These are phyloP conservation scores for Dolichallabes microphthalmus DNA, from an alignment of 2,113 vertebrate species.

Conservation along the genomic window DNA sequence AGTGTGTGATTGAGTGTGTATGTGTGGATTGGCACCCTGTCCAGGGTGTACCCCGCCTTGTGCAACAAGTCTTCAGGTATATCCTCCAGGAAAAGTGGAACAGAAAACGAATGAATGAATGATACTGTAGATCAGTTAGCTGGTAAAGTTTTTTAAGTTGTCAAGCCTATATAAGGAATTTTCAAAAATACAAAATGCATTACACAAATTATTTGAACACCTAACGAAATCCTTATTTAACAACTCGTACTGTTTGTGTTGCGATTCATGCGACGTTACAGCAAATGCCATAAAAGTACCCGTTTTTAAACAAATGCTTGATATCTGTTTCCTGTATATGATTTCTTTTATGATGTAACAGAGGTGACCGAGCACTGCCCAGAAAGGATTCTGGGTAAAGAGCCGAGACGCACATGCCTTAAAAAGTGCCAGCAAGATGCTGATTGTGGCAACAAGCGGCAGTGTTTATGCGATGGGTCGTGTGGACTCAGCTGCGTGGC, in stretches of 20 bases:
- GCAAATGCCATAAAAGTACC: background rate
- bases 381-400: slow-evolving; percentile 68
- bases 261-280: too few relatives aligned
- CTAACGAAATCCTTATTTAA: background rate
- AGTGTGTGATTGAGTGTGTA: too few relatives aligned
- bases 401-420: slow-evolving; percentile 68
- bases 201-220: background rate
- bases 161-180: background rate
- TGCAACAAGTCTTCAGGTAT: too few relatives aligned
- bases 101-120: too few relatives aligned
- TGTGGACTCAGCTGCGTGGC: slow-evolving; percentile 81
- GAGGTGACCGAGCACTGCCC: slow-evolving; percentile 63
- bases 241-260: background rate
- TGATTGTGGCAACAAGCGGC: slow-evolving; percentile 72
- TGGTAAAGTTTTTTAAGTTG: background rate
- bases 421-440: slow-evolving; percentile 68
- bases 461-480: slow-evolving; percentile 77
- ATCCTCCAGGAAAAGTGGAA: too few relatives aligned
- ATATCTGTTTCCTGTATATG: slow-evolving; percentile 24
- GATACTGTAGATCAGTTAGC: background rate
- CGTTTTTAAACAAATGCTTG: slow-evolving; percentile 14
- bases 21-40: too few relatives aligned
- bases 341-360: slow-evolving; percentile 45
- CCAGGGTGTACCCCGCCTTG: too few relatives aligned
- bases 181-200: background rate